A percentile compares a stretch with the other conserved stretches of the same genome.
Evolutionary conservation across 2,888 invertebrate species (phyloP).

Genomic region (Diaphora mendica): DNA sequence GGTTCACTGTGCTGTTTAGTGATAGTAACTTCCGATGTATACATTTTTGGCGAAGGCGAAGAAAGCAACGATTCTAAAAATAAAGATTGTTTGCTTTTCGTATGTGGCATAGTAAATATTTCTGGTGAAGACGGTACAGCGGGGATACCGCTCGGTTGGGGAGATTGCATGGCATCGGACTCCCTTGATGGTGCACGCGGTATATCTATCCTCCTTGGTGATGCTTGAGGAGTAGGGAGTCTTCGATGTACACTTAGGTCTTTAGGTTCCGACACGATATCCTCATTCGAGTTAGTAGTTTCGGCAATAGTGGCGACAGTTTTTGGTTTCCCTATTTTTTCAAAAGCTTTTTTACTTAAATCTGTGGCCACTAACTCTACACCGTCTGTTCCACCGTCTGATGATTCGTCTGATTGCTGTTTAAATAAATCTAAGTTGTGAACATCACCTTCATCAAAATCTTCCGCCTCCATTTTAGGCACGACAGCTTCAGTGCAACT

Average conservation of each 20-base stretch:
- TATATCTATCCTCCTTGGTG: conserved; percentile 79
- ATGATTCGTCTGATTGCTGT: conserved; percentile 12
- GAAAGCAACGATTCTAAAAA: conserved; percentile 89
- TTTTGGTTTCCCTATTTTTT: conserved; percentile 55
- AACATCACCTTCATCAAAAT: conserved; percentile 39
- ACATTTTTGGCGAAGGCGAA: conserved; percentile 86
- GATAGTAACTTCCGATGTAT: conserved; percentile 85
- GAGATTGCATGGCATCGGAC: conserved; percentile 91
- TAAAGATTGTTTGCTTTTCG: conserved; percentile 82
- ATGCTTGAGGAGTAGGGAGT: conserved; percentile 76
- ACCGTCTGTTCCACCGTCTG: conserved; percentile 51
- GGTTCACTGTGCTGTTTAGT: conserved; percentile 88
- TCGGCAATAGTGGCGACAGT: conserved; percentile 57
- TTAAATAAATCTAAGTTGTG: conserved; percentile 11
- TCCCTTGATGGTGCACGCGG: conserved; percentile 89
- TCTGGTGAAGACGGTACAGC: conserved; percentile 90
- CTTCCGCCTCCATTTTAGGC: conserved; percentile 36
- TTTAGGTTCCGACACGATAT: conserved; percentile 81
- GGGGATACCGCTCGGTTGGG: conserved; percentile 90
- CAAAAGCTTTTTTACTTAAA: conserved; percentile 79
- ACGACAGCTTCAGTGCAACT: conserved; percentile 18
- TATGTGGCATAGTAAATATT: conserved; percentile 83
- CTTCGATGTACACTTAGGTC: conserved; percentile 87
- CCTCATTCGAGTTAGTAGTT: conserved; percentile 64
- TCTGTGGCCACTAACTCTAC: conserved; percentile 86